phyloP scores from a whole-genome alignment of 2,888 invertebrate species.

The Mantis religiosa region DNA sequence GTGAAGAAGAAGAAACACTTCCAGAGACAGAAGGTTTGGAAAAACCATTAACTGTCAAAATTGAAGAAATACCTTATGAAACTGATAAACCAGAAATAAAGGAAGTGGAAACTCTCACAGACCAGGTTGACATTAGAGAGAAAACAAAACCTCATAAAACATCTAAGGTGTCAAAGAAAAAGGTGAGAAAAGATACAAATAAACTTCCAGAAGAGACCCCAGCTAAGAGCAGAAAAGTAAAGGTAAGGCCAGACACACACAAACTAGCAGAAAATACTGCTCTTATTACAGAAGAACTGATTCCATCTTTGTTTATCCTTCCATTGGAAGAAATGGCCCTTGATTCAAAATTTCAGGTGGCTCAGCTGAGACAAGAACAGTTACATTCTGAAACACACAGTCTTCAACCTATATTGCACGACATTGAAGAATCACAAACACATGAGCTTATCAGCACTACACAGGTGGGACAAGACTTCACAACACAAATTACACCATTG shows the following conservation, averaged over 20 bases:
- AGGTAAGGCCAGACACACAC: background rate
- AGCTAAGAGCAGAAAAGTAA: background rate
- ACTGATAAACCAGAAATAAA: too few relatives aligned
- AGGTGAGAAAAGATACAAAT: background rate
- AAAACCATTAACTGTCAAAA: background rate
- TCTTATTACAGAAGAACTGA: conserved; percentile 10
- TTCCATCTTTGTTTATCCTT: background rate
- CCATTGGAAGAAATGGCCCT: background rate
- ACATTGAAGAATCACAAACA: background rate
- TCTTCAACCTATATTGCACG: background rate
- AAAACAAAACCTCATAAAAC: background rate
- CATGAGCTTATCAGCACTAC: background rate
- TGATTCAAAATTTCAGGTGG: background rate
- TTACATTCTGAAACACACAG: background rate
- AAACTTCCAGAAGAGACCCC: background rate
- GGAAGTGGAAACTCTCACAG: too few relatives aligned
- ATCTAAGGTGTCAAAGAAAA: background rate
- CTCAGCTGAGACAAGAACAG: conserved; percentile 12
- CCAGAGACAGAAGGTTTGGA: background rate
- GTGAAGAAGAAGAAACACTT: background rate
- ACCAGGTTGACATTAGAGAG: too few relatives aligned
- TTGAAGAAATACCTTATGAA: background rate
- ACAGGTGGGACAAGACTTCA: conserved; percentile 13
- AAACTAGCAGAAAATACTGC: background rate
- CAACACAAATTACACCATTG: background rate